These are phyloP conservation scores for Holothuria leucospilota DNA, from an alignment of 53 echinoderm and acorn worm genomes.

Conservation along the genomic window DNA sequence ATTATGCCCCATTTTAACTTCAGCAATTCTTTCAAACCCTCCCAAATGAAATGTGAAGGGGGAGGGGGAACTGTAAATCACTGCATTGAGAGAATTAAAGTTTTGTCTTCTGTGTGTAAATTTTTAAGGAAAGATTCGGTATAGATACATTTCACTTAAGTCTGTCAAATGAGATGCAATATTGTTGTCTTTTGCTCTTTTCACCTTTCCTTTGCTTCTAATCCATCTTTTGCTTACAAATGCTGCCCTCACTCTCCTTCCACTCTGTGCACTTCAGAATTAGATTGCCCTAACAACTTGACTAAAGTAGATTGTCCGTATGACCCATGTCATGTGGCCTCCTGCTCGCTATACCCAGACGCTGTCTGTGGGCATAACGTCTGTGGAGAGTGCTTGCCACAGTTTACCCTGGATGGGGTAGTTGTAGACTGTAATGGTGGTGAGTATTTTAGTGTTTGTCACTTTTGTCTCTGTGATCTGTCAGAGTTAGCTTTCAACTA, in stretches of 20 bases:
- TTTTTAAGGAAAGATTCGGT: too few species aligned
- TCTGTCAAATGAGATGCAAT: too few species aligned
- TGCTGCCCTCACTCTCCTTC: neutral
- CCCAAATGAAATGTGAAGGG: too few species aligned
- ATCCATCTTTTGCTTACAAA: neutral
- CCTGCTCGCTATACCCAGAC: conserved; percentile 20
- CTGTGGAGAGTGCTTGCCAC: conserved; percentile 19
- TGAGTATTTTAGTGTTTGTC: neutral
- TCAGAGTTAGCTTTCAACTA: too few species aligned
- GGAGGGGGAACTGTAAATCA: too few species aligned
- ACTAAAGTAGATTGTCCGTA: neutral
- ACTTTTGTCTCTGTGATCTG: too few species aligned
- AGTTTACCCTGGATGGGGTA: conserved; percentile 5
- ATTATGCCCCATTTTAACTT: too few species aligned
- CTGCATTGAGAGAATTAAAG: too few species aligned
- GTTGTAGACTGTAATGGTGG: conserved; percentile 9
- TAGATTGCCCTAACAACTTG: conserved; percentile 19
- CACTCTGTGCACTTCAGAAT: neutral
- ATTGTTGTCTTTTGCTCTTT: neutral
- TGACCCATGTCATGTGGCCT: conserved; percentile 25
- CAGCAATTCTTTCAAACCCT: too few species aligned
- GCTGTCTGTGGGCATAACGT: conserved; percentile 34
- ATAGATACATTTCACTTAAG: too few species aligned
- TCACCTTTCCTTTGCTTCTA: neutral
- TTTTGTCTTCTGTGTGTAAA: too few species aligned